These are phyloP conservation scores for Nasua narica DNA, from an alignment of 2,797 vertebrate species.

Conservation along the genomic window DNA sequence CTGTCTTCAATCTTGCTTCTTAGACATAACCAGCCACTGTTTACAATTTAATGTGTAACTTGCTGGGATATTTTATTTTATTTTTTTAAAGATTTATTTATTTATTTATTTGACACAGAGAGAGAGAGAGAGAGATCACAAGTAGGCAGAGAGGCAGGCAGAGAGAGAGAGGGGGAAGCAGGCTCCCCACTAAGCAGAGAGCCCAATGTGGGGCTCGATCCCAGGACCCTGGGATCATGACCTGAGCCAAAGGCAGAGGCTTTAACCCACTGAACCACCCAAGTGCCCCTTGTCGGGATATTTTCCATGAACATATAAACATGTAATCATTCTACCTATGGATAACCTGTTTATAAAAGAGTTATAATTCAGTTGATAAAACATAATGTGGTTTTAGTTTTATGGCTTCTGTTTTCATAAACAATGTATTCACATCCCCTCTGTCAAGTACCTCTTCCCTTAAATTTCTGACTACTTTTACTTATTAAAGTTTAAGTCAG, in stretches of 20 bases:
- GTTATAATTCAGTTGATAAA: not conserved
- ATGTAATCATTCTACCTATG: not conserved
- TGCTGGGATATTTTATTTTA: not conserved
- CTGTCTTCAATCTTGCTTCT: not conserved
- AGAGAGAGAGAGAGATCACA: no score
- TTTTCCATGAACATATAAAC: not conserved
- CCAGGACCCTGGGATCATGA: no score
- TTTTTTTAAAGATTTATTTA: no score
- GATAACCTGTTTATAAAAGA: not conserved
- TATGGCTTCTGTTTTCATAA: not conserved
- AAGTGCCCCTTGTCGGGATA: no score
- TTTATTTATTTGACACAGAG: no score
- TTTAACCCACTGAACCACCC: no score
- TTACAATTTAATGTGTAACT: not conserved
- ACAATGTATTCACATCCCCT: not conserved
- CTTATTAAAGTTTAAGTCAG: not conserved
- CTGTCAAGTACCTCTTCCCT: not conserved
- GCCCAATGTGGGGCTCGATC: no score
- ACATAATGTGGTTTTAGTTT: not conserved
- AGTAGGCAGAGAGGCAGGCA: no score
- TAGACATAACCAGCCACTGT: not conserved
- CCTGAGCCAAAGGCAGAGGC: no score
- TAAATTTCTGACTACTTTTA: not conserved
- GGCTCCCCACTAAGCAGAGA: no score
- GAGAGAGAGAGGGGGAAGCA: no score